Evolutionary conservation across 2,797 vertebrate species (phyloP), one percentile per base, ranked within the genome.

Genomic region (Mormyrops boulengeri): DNA sequence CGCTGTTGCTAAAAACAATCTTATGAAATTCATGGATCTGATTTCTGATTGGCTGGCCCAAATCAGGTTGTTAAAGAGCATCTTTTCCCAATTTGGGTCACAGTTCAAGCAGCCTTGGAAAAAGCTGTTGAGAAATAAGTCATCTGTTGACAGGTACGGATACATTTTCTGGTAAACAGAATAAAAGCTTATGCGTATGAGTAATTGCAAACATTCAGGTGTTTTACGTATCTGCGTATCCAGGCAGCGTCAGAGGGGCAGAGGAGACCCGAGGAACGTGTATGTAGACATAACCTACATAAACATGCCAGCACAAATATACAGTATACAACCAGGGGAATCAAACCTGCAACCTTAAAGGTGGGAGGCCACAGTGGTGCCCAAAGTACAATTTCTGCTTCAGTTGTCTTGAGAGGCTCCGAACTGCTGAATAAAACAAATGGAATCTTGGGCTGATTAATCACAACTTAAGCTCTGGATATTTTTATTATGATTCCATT

Each of bases 401-500:
- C 34, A 41, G 34, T 17, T 77, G 66, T 77, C 34, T 77, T 77
- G 2, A 41, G 34, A 77, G 69, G 69, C 34, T 77, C 6, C 5
- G 6, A 19, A 77, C 34, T 77, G 69, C 34, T 77, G 69, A 77
- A 77, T 41, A 77, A 77, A 77, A 77, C 34, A 77, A 77, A 17
- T 38, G 34, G 69, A 38, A 77, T 77, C 69, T 77, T 17, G 4
- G 66, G 66, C 69, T 41, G 69, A 41, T 77, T 77, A 77, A 77
- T 77, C 69, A 77, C 69, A 77, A 7, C 69, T 77, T 77, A 77
- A 77, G 69, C 69, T 77, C 69, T 77, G 69, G 69, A 77, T 77
- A 77, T 41, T 77, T 77, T 38, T 77, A 19, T 41, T 77, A 77
- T 77, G 69, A 77, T 77, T 77, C 69, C 69, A 77, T 17, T 41